Conservation (phyloP, 2,888 invertebrate species). For the Antheraea yamamai region DNA sequence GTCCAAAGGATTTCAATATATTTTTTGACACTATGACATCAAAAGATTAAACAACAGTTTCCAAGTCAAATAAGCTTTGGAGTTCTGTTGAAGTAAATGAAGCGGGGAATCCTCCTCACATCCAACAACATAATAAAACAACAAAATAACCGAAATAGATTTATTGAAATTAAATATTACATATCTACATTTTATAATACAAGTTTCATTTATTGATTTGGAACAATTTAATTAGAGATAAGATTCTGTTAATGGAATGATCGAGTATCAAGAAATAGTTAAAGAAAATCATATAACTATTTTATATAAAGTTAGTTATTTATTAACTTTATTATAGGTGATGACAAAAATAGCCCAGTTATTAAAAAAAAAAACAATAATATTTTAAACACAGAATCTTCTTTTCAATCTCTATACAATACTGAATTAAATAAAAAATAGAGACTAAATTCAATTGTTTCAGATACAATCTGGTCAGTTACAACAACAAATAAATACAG, state of each 20-base stretch:
- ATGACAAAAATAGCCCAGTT: neutral
- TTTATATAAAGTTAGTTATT: neutral
- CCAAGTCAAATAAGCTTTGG: too few species aligned
- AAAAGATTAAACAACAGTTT: too few species aligned
- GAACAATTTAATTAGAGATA: neutral
- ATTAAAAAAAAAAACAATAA: neutral
- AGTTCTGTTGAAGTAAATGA: neutral
- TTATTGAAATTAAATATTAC: slow-evolving; percentile 29
- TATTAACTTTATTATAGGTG: neutral
- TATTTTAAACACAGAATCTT: neutral
- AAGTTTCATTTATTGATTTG: slow-evolving; percentile 20
- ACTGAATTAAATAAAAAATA: neutral
- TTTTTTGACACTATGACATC: too few species aligned
- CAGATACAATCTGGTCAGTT: neutral
- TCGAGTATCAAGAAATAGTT: slow-evolving; percentile 8
- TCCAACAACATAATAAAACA: neutral
- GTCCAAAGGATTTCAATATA: too few species aligned
- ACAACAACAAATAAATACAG: neutral
- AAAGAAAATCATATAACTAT: neutral
- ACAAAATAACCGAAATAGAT: slow-evolving; percentile 22
- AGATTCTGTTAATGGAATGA: slow-evolving; percentile 30
- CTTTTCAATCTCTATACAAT: neutral
- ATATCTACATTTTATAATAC: slow-evolving; percentile 25
- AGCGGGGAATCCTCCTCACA: neutral
- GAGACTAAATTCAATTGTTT: neutral